Evolutionary conservation across 2,888 invertebrate genomes (phyloP).

Genomic region (Heliconius hortense): DNA sequence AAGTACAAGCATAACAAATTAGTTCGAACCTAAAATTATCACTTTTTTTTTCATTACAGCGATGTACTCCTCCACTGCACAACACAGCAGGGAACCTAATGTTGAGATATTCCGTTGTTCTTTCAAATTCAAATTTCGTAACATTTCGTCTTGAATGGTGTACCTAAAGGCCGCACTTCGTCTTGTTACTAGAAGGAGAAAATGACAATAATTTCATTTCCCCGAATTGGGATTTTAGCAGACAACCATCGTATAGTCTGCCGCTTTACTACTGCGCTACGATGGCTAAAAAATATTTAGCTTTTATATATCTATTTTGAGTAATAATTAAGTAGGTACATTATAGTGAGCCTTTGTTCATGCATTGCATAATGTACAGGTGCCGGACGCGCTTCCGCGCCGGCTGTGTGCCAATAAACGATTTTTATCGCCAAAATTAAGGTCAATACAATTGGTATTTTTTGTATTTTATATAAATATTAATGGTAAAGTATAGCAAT

Average conservation of each 20-base stretch:
- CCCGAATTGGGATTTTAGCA: background rate
- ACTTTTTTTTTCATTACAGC: no score
- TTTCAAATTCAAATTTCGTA: no score
- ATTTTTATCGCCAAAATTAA: slow-evolving; percentile 38
- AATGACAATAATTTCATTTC: no score
- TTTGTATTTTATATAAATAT: slow-evolving; percentile 20
- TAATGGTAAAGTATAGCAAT: background rate
- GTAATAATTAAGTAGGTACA: slow-evolving; percentile 8
- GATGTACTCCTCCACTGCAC: background rate
- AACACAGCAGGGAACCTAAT: no score
- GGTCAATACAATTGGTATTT: slow-evolving; percentile 25
- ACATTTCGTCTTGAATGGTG: no score
- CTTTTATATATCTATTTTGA: slow-evolving; percentile 17
- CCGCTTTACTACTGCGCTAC: background rate
- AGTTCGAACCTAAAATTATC: no score
- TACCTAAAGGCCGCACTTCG: no score
- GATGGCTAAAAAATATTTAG: background rate
- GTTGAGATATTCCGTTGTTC: no score
- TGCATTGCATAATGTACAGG: slow-evolving; percentile 45
- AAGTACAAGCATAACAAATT: no score
- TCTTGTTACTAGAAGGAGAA: no score
- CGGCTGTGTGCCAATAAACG: slow-evolving; percentile 34
- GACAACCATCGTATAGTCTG: background rate
- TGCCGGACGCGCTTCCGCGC: slow-evolving; percentile 50
- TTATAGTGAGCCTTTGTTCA: slow-evolving; percentile 7